phyloP scores from a whole-genome alignment of 2,888 invertebrate genomes.

The Drosophila stalkeri region DNA sequence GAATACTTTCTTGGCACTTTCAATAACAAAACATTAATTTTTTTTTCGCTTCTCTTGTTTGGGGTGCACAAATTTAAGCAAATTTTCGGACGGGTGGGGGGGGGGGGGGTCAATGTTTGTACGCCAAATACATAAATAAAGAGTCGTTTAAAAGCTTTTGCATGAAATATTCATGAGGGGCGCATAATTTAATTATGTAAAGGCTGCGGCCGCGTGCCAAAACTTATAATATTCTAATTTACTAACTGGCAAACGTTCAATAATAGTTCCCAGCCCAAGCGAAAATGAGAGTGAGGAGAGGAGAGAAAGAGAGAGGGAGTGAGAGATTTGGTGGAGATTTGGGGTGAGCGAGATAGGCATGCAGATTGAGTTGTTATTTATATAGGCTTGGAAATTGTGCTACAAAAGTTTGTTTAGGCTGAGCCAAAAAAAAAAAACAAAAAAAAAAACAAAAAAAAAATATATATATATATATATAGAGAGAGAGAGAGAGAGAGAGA shows the following conservation, averaged over 20 bases:
- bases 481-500: background rate
- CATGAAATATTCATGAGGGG: constrained; percentile 71
- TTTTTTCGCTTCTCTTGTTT: background rate
- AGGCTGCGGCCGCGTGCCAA: constrained; percentile 71
- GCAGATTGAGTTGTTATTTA: constrained; percentile 47
- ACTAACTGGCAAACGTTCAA: constrained; percentile 76
- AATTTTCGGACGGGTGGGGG: constrained; percentile 2
- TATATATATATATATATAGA: too few species aligned
- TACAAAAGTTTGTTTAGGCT: constrained; percentile 57
- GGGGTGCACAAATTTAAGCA: constrained; percentile 37
- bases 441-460: constrained; percentile 8
- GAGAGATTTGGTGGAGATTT: background rate
- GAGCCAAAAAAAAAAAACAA: background rate
- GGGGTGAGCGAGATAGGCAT: background rate
- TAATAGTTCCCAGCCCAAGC: constrained; percentile 45
- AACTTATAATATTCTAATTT: constrained; percentile 75
- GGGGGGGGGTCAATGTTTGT: constrained; percentile 32
- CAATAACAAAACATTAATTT: constrained; percentile 52
- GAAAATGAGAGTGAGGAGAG: constrained; percentile 8
- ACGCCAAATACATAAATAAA: constrained; percentile 70
- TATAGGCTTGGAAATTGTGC: constrained; percentile 34
- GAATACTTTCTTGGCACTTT: constrained; percentile 57
- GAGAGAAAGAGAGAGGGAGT: background rate
- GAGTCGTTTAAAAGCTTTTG: constrained; percentile 70
- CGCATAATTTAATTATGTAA: constrained; percentile 76